Percentiles rank a stretch among this genome's conserved stretches.
These are phyloP conservation scores for Azorinus chamasolen DNA, from an alignment of 2,888 invertebrate species.

Conservation along the genomic window DNA sequence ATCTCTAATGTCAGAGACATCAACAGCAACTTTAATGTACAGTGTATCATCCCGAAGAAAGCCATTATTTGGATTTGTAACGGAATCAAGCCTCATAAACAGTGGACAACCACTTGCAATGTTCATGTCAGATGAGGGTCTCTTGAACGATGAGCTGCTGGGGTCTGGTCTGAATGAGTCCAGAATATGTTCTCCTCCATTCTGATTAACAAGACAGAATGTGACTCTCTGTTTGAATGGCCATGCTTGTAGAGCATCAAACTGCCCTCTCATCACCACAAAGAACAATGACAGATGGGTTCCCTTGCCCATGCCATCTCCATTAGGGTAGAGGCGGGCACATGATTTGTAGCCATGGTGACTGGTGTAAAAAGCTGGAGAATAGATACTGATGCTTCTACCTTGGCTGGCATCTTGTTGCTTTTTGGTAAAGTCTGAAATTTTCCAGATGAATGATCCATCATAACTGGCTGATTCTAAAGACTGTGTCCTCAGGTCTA, in stretches of 20 bases:
- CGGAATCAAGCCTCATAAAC: constrained; percentile 78
- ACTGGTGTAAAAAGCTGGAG: constrained; percentile 83
- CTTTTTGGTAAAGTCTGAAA: constrained; percentile 78
- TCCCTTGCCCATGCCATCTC: constrained; percentile 84
- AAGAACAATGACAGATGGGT: constrained; percentile 85
- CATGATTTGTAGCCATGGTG: constrained; percentile 84
- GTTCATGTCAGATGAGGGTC: constrained; percentile 85
- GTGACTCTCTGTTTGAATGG: constrained; percentile 84
- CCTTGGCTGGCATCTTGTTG: constrained; percentile 80
- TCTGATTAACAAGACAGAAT: constrained; percentile 84
- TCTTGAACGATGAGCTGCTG: constrained; percentile 82
- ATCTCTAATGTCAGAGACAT: constrained; percentile 41
- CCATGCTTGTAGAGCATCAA: constrained; percentile 84
- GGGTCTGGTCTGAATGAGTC: constrained; percentile 85
- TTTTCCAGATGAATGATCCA: constrained; percentile 84
- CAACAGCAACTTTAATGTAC: constrained; percentile 53
- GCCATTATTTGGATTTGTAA: constrained; percentile 48
- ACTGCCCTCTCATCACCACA: constrained; percentile 82
- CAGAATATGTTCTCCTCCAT: constrained; percentile 79
- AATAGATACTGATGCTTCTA: constrained; percentile 80
- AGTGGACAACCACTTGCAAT: constrained; percentile 86
- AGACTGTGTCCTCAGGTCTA: constrained; percentile 74
- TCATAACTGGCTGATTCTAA: constrained; percentile 81
- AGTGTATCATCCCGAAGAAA: constrained; percentile 58
- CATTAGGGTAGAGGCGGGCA: constrained; percentile 82